phyloP scores from a whole-genome alignment of 2,888 invertebrate genomes.

The Agrochola lota region DNA sequence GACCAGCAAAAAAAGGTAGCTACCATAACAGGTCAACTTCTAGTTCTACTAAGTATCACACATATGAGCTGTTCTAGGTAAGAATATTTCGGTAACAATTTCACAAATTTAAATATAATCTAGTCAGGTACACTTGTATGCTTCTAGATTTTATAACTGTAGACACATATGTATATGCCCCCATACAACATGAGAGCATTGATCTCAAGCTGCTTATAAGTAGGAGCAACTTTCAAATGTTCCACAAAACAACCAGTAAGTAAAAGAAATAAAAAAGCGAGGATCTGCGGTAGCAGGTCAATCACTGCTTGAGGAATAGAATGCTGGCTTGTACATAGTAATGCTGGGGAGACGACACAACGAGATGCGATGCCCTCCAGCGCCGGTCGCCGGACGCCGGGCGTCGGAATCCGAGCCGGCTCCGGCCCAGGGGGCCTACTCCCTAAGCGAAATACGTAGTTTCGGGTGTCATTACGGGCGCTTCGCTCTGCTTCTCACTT shows the following conservation, averaged over 20 bases:
- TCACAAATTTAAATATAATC: background rate
- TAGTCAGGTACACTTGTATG: too few relatives aligned
- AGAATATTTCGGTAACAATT: conserved; percentile 1
- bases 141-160: background rate
- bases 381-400: conserved; percentile 16
- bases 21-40: background rate
- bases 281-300: conserved; percentile 31
- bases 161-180: background rate
- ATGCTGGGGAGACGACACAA: conserved; percentile 3
- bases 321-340: conserved; percentile 19
- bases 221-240: conserved; percentile 26
- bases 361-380: background rate
- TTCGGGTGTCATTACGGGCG: too few relatives aligned
- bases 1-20: background rate
- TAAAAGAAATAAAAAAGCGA: conserved; percentile 23
- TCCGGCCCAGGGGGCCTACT: conserved; percentile 2
- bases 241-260: conserved; percentile 41
- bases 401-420: conserved; percentile 2
- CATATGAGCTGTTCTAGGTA: background rate
- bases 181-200: conserved; percentile 2
- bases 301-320: conserved; percentile 21
- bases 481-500: too few relatives aligned
- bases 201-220: conserved; percentile 8
- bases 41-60: background rate
- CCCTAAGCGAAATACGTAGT: too few relatives aligned